A percentile compares a stretch with the other conserved stretches of the same genome.
phyloP scores from a whole-genome alignment of 1,140 invertebrate genomes.

The Leptinotarsa defecta region DNA sequence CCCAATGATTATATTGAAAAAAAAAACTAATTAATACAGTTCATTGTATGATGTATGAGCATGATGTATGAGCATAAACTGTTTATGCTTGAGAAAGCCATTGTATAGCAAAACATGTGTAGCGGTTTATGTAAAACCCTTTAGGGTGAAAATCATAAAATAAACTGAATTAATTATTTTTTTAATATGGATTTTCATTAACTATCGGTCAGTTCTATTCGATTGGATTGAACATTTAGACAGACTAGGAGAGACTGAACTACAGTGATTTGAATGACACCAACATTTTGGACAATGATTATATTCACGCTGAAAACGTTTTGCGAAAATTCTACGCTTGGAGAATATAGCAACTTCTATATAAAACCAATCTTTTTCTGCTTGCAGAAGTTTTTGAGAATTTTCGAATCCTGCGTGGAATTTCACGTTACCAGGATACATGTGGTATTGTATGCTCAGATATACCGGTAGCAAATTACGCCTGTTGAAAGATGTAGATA shows the following conservation, averaged over 20 bases:
- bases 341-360: constrained; percentile 57
- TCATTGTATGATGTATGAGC: too few relatives aligned
- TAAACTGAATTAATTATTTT: too few relatives aligned
- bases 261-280: constrained; percentile 48
- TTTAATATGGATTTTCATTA: too few relatives aligned
- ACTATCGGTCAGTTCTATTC: too few relatives aligned
- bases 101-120: too few relatives aligned
- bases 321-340: constrained; percentile 57
- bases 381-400: constrained; percentile 60
- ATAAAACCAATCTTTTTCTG: constrained; percentile 54
- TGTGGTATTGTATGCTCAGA: constrained; percentile 47
- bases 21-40: too few relatives aligned
- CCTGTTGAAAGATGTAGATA: constrained; percentile 54
- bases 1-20: too few relatives aligned
- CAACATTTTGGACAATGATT: constrained; percentile 51
- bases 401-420: constrained; percentile 58
- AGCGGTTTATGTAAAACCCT: too few relatives aligned
- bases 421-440: constrained; percentile 51
- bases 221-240: too few relatives aligned
- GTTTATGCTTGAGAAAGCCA: too few relatives aligned
- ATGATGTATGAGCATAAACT: too few relatives aligned
- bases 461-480: constrained; percentile 45
- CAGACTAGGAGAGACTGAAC: constrained; percentile 45
- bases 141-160: too few relatives aligned
- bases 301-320: constrained; percentile 55